A percentile compares a stretch with the other conserved stretches of the same genome.
phyloP scores from a whole-genome alignment of 2,113 vertebrate genomes.

The Oryzias celebensis region DNA sequence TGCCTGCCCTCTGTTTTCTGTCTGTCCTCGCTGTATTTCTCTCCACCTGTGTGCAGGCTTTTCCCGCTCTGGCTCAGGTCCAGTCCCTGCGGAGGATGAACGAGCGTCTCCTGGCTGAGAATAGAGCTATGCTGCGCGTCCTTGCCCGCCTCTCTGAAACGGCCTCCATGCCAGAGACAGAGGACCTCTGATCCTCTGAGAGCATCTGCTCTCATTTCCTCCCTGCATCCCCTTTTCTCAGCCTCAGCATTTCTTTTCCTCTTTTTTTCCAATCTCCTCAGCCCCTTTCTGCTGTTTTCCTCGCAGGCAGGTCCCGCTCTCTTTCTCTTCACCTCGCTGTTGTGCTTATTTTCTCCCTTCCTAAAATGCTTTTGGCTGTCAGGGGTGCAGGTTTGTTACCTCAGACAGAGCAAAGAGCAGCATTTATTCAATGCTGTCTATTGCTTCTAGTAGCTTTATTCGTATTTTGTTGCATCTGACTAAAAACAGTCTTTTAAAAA shows the following conservation, averaged over 20 bases:
- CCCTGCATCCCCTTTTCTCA: slow-evolving; percentile 45
- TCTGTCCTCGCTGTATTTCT: slow-evolving; percentile 42
- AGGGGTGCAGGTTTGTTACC: no score
- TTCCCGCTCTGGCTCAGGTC: slow-evolving; percentile 90
- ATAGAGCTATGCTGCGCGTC: slow-evolving; percentile 91
- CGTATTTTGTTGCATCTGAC: no score
- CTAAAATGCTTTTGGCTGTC: neutral
- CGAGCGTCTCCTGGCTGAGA: slow-evolving; percentile 89
- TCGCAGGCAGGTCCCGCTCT: slow-evolving; percentile 57
- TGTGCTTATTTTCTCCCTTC: slow-evolving; percentile 18
- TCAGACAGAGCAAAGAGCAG: no score
- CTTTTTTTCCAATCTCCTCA: slow-evolving; percentile 40
- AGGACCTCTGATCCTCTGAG: slow-evolving; percentile 86
- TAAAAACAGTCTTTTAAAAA: no score
- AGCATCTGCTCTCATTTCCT: slow-evolving; percentile 59
- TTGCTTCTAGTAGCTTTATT: no score
- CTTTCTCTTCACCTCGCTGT: slow-evolving; percentile 4
- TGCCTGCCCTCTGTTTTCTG: slow-evolving; percentile 46
- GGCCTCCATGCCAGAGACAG: slow-evolving; percentile 83
- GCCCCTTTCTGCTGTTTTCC: slow-evolving; percentile 53
- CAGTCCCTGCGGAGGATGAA: slow-evolving; percentile 89
- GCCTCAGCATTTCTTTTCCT: slow-evolving; percentile 64
- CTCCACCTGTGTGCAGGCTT: slow-evolving; percentile 81
- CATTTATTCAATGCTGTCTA: no score
- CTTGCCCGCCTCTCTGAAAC: slow-evolving; percentile 87